A percentile compares a stretch with the other conserved stretches of the same genome.
Evolutionary conservation across 2,113 vertebrate species (phyloP).

Genomic region (Microcebus griseorufus): DNA sequence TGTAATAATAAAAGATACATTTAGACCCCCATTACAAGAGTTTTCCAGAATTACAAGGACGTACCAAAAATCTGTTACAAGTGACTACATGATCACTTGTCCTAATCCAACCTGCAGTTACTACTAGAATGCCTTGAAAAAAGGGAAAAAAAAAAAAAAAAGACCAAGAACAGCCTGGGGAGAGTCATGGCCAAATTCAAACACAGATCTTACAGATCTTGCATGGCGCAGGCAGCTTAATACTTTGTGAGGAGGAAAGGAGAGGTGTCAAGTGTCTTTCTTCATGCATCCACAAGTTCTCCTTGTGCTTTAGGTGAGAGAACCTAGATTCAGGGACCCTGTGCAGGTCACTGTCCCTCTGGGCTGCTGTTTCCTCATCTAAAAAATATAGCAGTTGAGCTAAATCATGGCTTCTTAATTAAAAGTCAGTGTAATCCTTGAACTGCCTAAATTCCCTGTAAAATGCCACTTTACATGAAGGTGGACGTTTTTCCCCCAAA

Average conservation of each 20-base stretch:
- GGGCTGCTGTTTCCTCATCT: not conserved
- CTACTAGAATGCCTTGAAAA: slow-evolving; percentile 27
- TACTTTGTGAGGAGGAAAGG: not conserved
- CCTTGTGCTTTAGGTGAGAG: not conserved
- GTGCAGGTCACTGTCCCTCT: not conserved
- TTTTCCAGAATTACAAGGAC: not conserved
- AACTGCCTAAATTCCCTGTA: not conserved
- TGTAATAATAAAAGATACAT: not conserved
- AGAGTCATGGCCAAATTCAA: not conserved
- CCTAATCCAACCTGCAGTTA: not conserved
- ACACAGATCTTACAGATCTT: not conserved
- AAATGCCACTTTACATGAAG: not conserved
- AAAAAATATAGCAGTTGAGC: not conserved
- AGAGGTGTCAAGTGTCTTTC: not conserved
- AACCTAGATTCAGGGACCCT: not conserved
- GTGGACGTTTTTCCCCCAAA: not conserved
- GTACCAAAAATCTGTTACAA: not conserved
- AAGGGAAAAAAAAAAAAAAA: not conserved
- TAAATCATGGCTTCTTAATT: not conserved
- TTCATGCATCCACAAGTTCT: not conserved
- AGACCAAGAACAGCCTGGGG: not conserved
- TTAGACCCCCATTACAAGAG: not conserved
- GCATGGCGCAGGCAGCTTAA: not conserved
- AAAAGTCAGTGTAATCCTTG: not conserved
- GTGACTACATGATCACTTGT: not conserved